Percentiles rank a stretch among this genome's conserved stretches.
These are phyloP conservation scores for Atrina japonica DNA, from an alignment of 2,888 invertebrate genomes.

Conservation along the genomic window DNA sequence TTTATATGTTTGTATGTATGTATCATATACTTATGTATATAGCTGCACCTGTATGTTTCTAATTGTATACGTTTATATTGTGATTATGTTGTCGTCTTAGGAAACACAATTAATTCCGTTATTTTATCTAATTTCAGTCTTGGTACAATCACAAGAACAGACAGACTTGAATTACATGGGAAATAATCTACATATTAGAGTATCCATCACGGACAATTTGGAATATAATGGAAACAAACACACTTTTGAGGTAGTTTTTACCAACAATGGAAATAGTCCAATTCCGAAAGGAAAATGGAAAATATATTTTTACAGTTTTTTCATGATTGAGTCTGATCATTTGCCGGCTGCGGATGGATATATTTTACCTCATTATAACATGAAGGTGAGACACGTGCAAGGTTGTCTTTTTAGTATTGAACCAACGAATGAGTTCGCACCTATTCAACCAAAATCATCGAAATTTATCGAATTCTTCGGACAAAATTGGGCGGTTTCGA, in stretches of 20 bases:
- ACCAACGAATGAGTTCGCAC: conserved; percentile 56
- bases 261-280: conserved; percentile 46
- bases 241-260: conserved; percentile 47
- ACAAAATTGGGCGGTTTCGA: conserved; percentile 68
- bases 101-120: no score
- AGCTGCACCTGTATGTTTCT: no score
- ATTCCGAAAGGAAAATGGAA: conserved; percentile 51
- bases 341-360: conserved; percentile 56
- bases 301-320: conserved; percentile 69
- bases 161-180: conserved; percentile 49
- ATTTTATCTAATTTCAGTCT: not conserved
- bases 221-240: conserved; percentile 51
- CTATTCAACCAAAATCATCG: conserved; percentile 53
- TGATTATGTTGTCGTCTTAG: no score
- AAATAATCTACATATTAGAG: conserved; percentile 44
- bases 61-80: no score
- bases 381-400: conserved; percentile 63
- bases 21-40: no score
- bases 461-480: conserved; percentile 56
- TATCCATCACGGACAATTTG: conserved; percentile 50
- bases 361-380: conserved; percentile 45
- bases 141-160: conserved; percentile 18
- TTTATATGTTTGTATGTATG: no score
- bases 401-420: conserved; percentile 66
- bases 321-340: conserved; percentile 67